Evolutionary conservation across 2,113 vertebrate genomes (phyloP), one percentile per base, ranked within the genome.

Genomic region (Actinemys pallida): DNA sequence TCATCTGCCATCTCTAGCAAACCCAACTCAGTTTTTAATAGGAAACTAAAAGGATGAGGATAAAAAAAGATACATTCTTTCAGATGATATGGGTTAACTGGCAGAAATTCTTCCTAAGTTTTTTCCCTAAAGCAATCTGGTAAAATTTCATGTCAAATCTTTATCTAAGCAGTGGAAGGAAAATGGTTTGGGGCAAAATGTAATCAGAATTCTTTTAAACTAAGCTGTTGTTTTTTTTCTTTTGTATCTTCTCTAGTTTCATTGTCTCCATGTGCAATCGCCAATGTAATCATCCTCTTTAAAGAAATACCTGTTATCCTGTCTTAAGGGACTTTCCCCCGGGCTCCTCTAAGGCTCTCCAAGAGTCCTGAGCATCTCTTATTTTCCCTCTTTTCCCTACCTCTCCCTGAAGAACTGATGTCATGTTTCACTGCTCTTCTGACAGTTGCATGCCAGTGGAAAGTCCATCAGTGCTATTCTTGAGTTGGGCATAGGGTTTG

Each of bases 171-270:
- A 90, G 72, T 90, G 62, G 93, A 89, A 94, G 47, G 35, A 86
- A 94, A 96, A 88, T 22, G 11, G 35, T 81, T 93, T 57, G 53
- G 75, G 87, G 29, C 6, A 83, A 94, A 95, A 91, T 16, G 1
- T 27, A 91, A 93, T 72, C 81, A 91, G 47, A 88, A 10, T 92
- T 78, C 5, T 90, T 92, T 86, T 35, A 50, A 93, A 1, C 2
- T 79, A 91, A 94, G 20, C 19, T 94, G 53, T 29, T 8, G 5
- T 1, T 57, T 83, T 56, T 93, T 87, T 80, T 76, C 84, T 83
- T n/a, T 94, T 90, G 11, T 19, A 88, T 86, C 42, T 87, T 42
- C 29, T 92, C 91, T 90, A 94, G 8, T 89, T 96, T 92, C n/a
- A 72, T 81, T 89, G 25, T 86, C 25, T 82, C 35, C 27, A 91